Evolutionary conservation across 2,888 invertebrate species (phyloP).

Genomic region (Anthrax anthrax): DNA sequence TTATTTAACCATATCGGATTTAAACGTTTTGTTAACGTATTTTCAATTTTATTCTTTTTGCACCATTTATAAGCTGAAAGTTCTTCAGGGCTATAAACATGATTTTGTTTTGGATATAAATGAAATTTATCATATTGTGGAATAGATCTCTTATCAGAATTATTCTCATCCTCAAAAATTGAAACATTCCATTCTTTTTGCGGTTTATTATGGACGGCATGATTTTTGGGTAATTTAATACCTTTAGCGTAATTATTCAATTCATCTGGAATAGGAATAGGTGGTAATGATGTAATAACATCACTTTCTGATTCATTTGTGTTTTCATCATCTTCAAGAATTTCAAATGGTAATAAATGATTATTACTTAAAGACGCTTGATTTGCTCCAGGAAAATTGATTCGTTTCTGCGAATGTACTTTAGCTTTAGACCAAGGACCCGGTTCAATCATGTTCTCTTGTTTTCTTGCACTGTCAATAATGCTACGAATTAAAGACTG

Average conservation of each 20-base stretch:
- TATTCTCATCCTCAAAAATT: slow-evolving; percentile 22
- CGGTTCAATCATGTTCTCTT: slow-evolving; percentile 57
- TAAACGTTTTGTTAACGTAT: slow-evolving; percentile 18
- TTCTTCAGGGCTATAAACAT: slow-evolving; percentile 29
- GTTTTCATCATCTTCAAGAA: slow-evolving; percentile 23
- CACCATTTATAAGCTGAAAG: slow-evolving; percentile 22
- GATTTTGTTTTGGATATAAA: slow-evolving; percentile 26
- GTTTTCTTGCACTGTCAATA: slow-evolving; percentile 40
- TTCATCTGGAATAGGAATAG: slow-evolving; percentile 7
- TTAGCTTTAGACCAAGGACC: slow-evolving; percentile 49
- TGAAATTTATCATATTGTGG: slow-evolving; percentile 27
- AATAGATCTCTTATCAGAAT: slow-evolving; percentile 15
- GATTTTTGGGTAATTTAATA: slow-evolving; percentile 16
- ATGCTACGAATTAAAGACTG: slow-evolving; percentile 35
- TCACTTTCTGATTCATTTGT: not conserved
- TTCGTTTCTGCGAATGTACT: not conserved
- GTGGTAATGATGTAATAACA: slow-evolving; percentile 3
- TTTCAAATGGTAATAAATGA: slow-evolving; percentile 21
- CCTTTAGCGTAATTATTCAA: slow-evolving; percentile 9
- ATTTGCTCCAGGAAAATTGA: not conserved
- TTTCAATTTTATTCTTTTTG: slow-evolving; percentile 16
- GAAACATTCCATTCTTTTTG: slow-evolving; percentile 24
- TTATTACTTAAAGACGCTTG: not conserved
- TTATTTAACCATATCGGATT: slow-evolving; percentile 20
- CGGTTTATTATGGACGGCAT: slow-evolving; percentile 20